Evolutionary conservation across 2,888 invertebrate genomes (phyloP), one percentile per base, ranked within the genome.

Genomic region (Sinopyrophorus schimmeli): DNA sequence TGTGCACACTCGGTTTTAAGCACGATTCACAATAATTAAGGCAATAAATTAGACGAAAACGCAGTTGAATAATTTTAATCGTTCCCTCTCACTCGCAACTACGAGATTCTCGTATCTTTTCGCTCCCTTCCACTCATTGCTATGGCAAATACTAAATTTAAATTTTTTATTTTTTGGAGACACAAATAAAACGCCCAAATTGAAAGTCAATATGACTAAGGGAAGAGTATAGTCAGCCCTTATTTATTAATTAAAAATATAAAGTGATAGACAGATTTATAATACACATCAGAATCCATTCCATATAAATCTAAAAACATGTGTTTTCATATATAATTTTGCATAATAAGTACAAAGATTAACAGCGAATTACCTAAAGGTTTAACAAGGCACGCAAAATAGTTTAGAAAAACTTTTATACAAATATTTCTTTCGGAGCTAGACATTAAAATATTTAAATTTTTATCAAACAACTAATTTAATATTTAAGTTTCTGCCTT

Each of bases 301-400:
- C 63, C 64, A 70, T 70, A 70, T 64, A 69, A 70, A 70, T 70
- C 67, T 70, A 71, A 61, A 68, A 68, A 67, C 67, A 64, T 63
- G 60, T 61, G 57, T 56, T 57, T 44, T 56, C 39, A 50, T 46
- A 30, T 27, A 23, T 35, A 42, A 47, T 42, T 30, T 42, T 27
- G 46, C 41, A 43, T 47, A 42, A 42, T 31, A 42, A 54, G 44
- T 54, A 37, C 44, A 44, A 54, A 56, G 42, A 46, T 54, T 56
- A 57, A 51, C 60, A 60, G 61, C 61, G 57, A 64, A 64, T 68
- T 65, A 66, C 65, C 64, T 68, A 66, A 59, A 63, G 66, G 66
- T 67, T 66, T 64, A 67, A 59, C 70, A 71, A 71, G 71, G 71
- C 71, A 71, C 71, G 68, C 70, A 70, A 70, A 70, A 68, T 64